Conservation (phyloP, 1,140 invertebrate species). For the Chironomus striatipennis region DNA sequence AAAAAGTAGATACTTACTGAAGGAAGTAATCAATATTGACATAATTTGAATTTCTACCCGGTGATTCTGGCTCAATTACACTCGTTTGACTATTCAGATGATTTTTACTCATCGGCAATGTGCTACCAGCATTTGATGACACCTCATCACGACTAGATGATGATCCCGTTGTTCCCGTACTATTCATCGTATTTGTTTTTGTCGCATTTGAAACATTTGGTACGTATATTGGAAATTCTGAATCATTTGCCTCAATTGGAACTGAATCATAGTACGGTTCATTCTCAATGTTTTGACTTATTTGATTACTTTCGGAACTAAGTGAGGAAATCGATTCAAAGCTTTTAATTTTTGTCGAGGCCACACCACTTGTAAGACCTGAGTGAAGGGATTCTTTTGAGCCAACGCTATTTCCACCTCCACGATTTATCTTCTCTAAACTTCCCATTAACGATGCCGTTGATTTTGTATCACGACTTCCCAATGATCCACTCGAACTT, state of each 20-base stretch:
- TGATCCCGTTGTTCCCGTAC: slow-evolving; percentile 44
- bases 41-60: slow-evolving; percentile 69
- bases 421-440: slow-evolving; percentile 34
- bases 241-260: slow-evolving; percentile 62
- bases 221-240: slow-evolving; percentile 48
- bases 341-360: slow-evolving; percentile 46
- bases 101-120: slow-evolving; percentile 40
- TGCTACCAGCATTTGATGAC: slow-evolving; percentile 51
- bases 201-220: slow-evolving; percentile 46
- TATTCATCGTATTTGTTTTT: not conserved
- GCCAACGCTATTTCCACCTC: slow-evolving; percentile 31
- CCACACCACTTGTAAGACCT: slow-evolving; percentile 29
- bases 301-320: slow-evolving; percentile 40
- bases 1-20: slow-evolving; percentile 59
- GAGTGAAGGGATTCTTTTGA: slow-evolving; percentile 39
- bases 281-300: slow-evolving; percentile 38
- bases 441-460: not conserved
- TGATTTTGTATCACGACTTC: slow-evolving; percentile 18
- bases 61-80: slow-evolving; percentile 56
- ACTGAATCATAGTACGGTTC: slow-evolving; percentile 79
- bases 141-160: slow-evolving; percentile 52
- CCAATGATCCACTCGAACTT: not conserved
- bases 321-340: slow-evolving; percentile 52
- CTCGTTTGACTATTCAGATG: slow-evolving; percentile 37
- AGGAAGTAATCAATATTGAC: slow-evolving; percentile 87